Base-by-base conservation (phyloP, 2,888 invertebrate genomes). In the Hermodice carunculata region DNA sequence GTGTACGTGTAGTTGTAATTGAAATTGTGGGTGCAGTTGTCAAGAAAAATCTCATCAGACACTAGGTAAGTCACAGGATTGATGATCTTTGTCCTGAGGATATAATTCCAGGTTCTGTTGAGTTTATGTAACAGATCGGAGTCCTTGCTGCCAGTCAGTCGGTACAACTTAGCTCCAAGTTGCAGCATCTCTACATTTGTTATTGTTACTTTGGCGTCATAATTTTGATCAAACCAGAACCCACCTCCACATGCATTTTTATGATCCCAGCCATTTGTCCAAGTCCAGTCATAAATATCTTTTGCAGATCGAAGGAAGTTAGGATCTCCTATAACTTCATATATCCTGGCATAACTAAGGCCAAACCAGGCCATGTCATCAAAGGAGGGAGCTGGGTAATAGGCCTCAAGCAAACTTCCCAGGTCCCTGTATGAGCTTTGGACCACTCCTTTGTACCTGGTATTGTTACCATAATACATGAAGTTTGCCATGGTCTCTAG, bases 281-380 rank as follows among this genome's bases (percentile, higher is more conserved):
- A 77, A 31, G 66, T 58, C 76, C 76, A 77, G 46, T 76, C 66
- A 42, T 67, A 71, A 0, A 77, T 74, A 22, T 73, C 70, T 22
- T 63, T 34, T 2, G 74, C 73, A 32, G 67, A 58, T 32, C 69
- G 59, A 6, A 74, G 64, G 46, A 76, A 77, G 37, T 64, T 63
- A 5, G 59, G 34, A 26, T 53, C 62, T 6, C 65, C 70, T 5
- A 70, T 42, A 3, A 75, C 67, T 42, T 77, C 75, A 40, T 71
- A 67, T 11, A 75, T 74, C 43, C 74, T 66, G 5, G 67, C 61
- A 49, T 62, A 77, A 24, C 71, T 64, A 6, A 77, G 56, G 0
- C 71, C 76, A 56, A 73, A 78, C 77, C 77, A 77, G 0, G 66
- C 71, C 76, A 77, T 75, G 54, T 77, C 77, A 37, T 77, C 77